Evolutionary conservation across 1,140 invertebrate genomes (phyloP).

Genomic region (Neocloeon triangulifer): DNA sequence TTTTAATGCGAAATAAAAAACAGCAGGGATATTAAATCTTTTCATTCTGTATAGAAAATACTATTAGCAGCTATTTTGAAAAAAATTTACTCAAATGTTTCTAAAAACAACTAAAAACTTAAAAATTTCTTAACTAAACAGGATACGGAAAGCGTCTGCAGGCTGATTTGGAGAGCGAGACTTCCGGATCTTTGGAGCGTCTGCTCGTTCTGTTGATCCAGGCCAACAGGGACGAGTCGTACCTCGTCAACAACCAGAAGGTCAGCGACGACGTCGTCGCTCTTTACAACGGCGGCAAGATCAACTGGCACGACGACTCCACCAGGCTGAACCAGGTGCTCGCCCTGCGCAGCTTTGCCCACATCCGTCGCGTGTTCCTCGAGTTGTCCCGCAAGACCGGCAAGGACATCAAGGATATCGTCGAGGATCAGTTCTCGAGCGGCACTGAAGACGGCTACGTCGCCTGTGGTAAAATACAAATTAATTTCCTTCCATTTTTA

Average conservation of each 20-base stretch:
- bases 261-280: conserved; percentile 13
- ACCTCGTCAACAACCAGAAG: too few relatives aligned
- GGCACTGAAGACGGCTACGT: conserved; percentile 36
- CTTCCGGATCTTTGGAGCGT: conserved; percentile 82
- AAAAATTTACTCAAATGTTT: too few relatives aligned
- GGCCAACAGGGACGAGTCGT: conserved; percentile 62
- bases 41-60: too few relatives aligned
- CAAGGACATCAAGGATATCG: conserved; percentile 40
- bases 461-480: conserved; percentile 25
- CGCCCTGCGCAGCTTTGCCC: conserved; percentile 10
- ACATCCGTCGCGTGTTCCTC: conserved; percentile 22
- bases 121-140: conserved; percentile 26
- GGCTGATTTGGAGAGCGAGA: conserved; percentile 73
- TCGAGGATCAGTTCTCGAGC: conserved; percentile 48
- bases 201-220: conserved; percentile 43
- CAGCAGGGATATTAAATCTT: too few relatives aligned
- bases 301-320: too few relatives aligned
- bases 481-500: background rate
- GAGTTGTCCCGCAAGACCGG: too few relatives aligned
- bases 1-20: too few relatives aligned
- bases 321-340: too few relatives aligned
- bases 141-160: conserved; percentile 71
- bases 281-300: conserved; percentile 11
- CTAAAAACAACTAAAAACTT: too few relatives aligned
- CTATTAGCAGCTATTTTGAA: conserved; percentile 13